Base-by-base conservation (phyloP, 2,113 vertebrate genomes). In the Pontoporia blainvillei region DNA sequence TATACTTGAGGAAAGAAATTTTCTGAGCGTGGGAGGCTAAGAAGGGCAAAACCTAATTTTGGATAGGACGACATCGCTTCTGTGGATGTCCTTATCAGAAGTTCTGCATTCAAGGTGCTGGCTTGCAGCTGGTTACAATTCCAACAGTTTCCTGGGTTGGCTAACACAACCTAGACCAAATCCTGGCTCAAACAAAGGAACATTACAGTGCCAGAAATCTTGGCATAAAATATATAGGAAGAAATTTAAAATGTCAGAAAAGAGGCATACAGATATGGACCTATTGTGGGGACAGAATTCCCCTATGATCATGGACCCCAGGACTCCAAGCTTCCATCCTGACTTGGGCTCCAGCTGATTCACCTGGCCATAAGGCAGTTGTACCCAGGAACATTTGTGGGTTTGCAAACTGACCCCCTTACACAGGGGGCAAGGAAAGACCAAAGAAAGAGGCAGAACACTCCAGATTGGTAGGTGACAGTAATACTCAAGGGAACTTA, bases 231-330 rank as follows among this genome's bases (percentile, higher is more conserved):
- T 75, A 31, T 75, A 49, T 18, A 75, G 72, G 72, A 49, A 75
- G 4, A 27, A 46, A 75, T 49, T 44, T 75, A 75, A 34, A 75
- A 0, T 15, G 72, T 75, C 44, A 49, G 72, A 75, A 75, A 31
- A 31, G 46, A 11, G 46, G 8, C 0, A 0, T 31, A 46, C 72
- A 75, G 72, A 49, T 29, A 49, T 0, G 0, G 27, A 31, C 72
- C 27, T 75, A 9, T 49, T 75, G 44, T 20, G 15, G 8, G 44
- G 44, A 75, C 15, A 31, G 44, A 11, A 15, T 75, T 75, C 27
- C 29, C 27, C 41, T 49, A 44, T 75, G 72, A 75, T 75, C 29
- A 20, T 75, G 27, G 36, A 75, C 18, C 72, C 27, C 72, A 75
- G 72, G 44, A 27, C 44, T 75, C 15, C 29, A 75, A 75, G 44